Base-by-base conservation (phyloP, 2,797 vertebrate species). In the Onychomys arenicola region DNA sequence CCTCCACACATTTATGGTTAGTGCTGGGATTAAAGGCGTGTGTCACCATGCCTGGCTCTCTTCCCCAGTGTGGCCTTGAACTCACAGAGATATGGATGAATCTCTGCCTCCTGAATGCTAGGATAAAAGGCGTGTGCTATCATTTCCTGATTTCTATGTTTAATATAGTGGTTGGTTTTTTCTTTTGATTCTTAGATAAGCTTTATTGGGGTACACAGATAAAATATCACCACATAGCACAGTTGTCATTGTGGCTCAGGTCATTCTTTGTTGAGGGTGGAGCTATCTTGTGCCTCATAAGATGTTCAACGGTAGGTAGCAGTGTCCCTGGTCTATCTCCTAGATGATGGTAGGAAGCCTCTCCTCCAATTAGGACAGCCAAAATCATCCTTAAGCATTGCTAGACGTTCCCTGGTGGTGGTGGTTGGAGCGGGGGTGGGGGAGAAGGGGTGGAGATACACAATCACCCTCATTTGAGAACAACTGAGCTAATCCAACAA, bases 401-500 rank as follows among this genome's bases (percentile, higher is more conserved):
- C 89, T 32, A 76, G 67, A 93, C 63, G 59, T 82, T 32, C 43
- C 67, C 75, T 5, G 89, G 46, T 63, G 25, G 61, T 63, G 27
- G 37, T 34, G 23, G 52, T 71, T 21, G 23, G 43, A 76, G 37
- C 6, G 13, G 17, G 32, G 65, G 23, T 0, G 4, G 46, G 16
- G 67, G 12, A 40, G 73, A 21, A 16, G 29, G 78, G 29, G 9
- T 23, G 67, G 6, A 46, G 65, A 63, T 49, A 27, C 21, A 69
- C 34, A 11, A 14, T 49, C 80, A 71, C 63, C 61, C 27, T 87
- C 27, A 25, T 77, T n/a, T 43, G 73, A 95, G 82, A 92, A 95
- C 34, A 10, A 78, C 75, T 17, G 17, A 49, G 43, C 57, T 93
- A 96, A 97, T 81, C 71, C 27, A 75, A 96, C 84, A 96, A 82